phyloP scores from a whole-genome alignment of 2,888 invertebrate genomes.

The Meandrusa payeni region DNA sequence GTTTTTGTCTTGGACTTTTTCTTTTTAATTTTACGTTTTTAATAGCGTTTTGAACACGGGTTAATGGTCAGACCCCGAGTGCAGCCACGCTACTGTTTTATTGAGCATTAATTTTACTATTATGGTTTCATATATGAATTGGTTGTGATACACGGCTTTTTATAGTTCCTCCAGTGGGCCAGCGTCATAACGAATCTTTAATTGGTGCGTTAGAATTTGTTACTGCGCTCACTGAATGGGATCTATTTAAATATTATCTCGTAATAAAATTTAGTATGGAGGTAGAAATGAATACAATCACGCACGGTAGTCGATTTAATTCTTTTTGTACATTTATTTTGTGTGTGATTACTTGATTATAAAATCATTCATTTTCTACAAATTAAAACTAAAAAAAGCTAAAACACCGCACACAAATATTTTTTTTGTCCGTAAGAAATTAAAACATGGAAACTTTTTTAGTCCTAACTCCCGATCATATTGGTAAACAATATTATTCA shows the following conservation, averaged over 20 bases:
- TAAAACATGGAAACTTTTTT: no score
- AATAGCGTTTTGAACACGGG: conserved; percentile 60
- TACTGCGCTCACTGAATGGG: conserved; percentile 23
- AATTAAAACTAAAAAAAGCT: no score
- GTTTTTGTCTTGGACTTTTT: conserved; percentile 23
- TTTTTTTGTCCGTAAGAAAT: no score
- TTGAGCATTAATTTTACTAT: conserved; percentile 62
- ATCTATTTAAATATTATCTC: conserved; percentile 23
- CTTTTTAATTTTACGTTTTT: conserved; percentile 42
- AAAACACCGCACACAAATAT: no score
- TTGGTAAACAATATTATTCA: no score
- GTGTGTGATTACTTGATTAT: no score
- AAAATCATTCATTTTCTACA: no score
- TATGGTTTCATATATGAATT: conserved; percentile 34
- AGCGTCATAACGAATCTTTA: conserved; percentile 36
- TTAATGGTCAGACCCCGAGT: conserved; percentile 52
- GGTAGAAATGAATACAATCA: conserved; percentile 7
- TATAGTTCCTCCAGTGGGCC: conserved; percentile 32
- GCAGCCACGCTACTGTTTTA: conserved; percentile 68
- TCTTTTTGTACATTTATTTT: background rate
- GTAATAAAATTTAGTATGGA: conserved; percentile 11
- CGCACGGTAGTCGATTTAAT: conserved; percentile 1
- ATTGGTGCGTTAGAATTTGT: conserved; percentile 34
- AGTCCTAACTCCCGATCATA: no score
- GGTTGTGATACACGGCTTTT: conserved; percentile 33